phyloP scores from a whole-genome alignment of 1,140 invertebrate species.

The Zaprionus gabonicus region DNA sequence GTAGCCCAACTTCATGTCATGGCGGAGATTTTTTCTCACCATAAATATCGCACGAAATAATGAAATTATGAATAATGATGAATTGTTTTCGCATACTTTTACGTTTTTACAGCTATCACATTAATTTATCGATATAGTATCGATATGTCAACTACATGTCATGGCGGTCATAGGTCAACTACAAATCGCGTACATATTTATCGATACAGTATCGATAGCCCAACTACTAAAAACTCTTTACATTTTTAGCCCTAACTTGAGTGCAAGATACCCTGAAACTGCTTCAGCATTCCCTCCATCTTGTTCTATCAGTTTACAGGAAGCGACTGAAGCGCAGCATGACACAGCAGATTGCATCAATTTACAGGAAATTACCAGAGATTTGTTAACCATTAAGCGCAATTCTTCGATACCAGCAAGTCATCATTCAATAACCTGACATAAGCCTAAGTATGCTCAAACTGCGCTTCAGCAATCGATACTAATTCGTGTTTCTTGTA shows the following conservation, averaged over 20 bases:
- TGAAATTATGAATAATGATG: no score
- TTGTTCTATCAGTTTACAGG: not conserved
- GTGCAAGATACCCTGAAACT: not conserved
- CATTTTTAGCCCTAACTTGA: not conserved
- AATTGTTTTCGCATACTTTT: no score
- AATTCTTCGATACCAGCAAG: not conserved
- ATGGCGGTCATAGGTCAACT: no score
- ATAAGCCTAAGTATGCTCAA: not conserved
- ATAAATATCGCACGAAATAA: not conserved
- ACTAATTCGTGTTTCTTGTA: not conserved
- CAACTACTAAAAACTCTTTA: not conserved
- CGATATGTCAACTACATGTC: no score
- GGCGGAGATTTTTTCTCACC: not conserved
- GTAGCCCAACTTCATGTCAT: not conserved
- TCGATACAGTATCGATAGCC: no score
- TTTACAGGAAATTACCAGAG: conserved; percentile 8
- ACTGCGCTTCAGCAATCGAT: not conserved
- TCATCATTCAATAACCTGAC: conserved; percentile 4
- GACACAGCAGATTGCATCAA: not conserved
- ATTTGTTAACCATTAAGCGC: not conserved
- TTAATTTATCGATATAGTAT: not conserved
- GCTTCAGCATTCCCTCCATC: not conserved
- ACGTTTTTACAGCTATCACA: no score
- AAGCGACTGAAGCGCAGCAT: not conserved
- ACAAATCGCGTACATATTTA: no score